Percentiles rank a stretch among this genome's conserved stretches.
Evolutionary conservation across 2,113 vertebrate species (phyloP).

Genomic region (Strix aluco): DNA sequence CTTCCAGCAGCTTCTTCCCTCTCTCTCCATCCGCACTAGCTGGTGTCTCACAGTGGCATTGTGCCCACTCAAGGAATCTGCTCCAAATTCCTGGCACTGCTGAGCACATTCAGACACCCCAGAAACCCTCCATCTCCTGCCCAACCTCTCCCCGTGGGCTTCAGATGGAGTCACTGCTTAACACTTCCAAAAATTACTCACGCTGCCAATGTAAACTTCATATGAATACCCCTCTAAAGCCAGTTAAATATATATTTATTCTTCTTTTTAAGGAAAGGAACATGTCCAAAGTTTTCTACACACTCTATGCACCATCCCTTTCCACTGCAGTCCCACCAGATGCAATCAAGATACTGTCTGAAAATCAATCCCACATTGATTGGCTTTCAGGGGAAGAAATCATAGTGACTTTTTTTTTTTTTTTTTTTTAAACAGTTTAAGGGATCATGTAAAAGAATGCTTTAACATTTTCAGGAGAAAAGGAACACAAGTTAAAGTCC

Average conservation of each 20-base stretch:
- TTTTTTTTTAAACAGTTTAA: background rate
- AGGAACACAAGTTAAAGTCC: background rate
- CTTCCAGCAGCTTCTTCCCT: background rate
- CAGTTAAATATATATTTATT: background rate
- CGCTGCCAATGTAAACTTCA: background rate
- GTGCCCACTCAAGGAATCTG: background rate
- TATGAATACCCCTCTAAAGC: background rate
- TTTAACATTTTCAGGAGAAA: background rate
- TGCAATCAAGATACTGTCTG: background rate
- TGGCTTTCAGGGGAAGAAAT: background rate
- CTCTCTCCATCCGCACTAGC: rapidly evolving
- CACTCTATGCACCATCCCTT: background rate
- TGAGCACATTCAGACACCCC: background rate
- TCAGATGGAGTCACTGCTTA: background rate
- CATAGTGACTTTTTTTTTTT: background rate
- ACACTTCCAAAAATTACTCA: background rate
- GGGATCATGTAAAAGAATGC: background rate
- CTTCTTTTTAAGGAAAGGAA: background rate
- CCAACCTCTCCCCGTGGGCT: background rate
- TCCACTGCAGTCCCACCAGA: background rate
- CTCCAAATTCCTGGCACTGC: background rate
- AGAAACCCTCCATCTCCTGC: background rate
- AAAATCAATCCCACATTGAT: background rate
- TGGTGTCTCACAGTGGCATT: background rate
- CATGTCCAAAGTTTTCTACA: background rate